Evolutionary conservation across 2,113 vertebrate genomes (phyloP).

Genomic region (Paradoxurus hermaphroditus): DNA sequence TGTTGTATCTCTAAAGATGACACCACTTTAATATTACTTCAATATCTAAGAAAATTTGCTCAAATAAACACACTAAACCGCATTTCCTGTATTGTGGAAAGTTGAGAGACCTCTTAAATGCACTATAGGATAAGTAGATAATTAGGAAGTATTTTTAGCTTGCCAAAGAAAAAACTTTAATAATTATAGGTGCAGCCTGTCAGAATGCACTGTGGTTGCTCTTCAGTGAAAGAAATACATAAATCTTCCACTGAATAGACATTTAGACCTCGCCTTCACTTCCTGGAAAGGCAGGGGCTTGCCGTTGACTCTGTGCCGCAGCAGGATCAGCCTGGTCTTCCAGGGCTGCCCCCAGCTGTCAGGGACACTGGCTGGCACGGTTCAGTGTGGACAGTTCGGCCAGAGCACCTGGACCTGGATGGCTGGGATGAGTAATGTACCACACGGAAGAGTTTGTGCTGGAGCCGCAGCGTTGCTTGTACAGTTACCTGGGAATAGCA

Average conservation of each 20-base stretch:
- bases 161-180: background rate
- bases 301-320: background rate
- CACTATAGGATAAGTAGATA: background rate
- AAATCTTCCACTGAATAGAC: background rate
- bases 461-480: background rate
- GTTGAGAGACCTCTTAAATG: background rate
- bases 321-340: background rate
- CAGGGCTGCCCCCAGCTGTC: too few species aligned
- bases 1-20: background rate
- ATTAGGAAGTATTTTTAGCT: conserved; percentile 7
- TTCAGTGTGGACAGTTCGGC: background rate
- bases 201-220: background rate
- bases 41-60: background rate
- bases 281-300: background rate
- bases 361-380: background rate
- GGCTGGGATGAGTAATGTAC: background rate
- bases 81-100: background rate
- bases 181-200: background rate
- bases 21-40: background rate
- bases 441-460: background rate
- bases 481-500: background rate
- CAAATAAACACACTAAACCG: background rate
- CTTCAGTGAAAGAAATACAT: background rate
- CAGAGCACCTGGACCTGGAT: background rate
- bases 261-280: background rate